These are phyloP conservation scores for Bilobella aurantiaca DNA, from an alignment of 1,140 invertebrate species.

Conservation along the genomic window DNA sequence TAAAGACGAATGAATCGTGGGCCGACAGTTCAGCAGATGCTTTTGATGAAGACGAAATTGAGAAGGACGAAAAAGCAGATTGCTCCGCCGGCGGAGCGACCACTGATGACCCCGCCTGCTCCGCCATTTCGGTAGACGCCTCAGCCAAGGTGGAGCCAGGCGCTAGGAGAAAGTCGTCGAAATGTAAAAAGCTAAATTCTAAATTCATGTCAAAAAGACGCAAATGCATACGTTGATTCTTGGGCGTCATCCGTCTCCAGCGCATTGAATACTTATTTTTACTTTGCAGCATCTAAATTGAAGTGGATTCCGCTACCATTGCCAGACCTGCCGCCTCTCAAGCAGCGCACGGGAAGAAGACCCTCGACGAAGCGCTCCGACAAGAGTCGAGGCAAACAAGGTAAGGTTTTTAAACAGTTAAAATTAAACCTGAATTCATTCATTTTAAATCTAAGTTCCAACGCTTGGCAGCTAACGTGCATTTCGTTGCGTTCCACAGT, in stretches of 20 bases:
- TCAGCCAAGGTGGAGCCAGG: background rate
- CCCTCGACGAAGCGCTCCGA: too few species aligned
- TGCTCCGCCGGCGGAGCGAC: too few species aligned
- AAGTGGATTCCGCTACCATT: slow-evolving; percentile 1
- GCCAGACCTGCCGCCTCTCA: slow-evolving; percentile 5
- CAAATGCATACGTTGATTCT: background rate
- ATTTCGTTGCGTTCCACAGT: background rate
- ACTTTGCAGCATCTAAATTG: background rate
- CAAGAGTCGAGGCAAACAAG: background rate
- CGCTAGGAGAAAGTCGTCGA: background rate
- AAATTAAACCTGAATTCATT: background rate
- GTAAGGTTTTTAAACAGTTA: background rate
- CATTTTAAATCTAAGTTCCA: background rate
- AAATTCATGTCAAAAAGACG: background rate
- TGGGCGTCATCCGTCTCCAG: background rate
- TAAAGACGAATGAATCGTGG: background rate
- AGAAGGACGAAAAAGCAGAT: background rate
- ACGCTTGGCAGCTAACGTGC: background rate
- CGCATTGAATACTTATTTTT: background rate
- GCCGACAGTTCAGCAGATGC: background rate
- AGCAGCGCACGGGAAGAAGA: background rate
- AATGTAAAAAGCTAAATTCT: background rate
- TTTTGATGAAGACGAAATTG: background rate
- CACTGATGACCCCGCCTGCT: too few species aligned
- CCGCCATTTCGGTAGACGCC: background rate